A percentile compares a stretch with the other conserved stretches of the same genome.
Conservation (phyloP, 2,888 invertebrate genomes). For the Amphipyra berbera region DNA sequence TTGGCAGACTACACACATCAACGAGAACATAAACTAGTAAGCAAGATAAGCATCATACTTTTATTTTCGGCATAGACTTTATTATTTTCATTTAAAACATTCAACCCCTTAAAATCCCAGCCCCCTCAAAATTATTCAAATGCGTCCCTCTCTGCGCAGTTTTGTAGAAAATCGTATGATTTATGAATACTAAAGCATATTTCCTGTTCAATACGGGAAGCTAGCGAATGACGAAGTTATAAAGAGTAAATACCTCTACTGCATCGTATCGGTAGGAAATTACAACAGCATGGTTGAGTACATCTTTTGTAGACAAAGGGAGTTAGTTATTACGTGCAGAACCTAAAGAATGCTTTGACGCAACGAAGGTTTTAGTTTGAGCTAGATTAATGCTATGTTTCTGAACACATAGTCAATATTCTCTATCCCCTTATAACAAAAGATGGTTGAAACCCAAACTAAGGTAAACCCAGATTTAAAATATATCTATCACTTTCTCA, state of each 20-base stretch:
- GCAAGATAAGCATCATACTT: no score
- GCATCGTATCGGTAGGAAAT: constrained; percentile 43
- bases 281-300: constrained; percentile 15
- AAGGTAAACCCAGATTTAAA: no score
- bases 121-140: background rate
- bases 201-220: constrained; percentile 24
- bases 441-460: no score
- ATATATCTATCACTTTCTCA: no score
- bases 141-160: background rate
- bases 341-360: constrained; percentile 9
- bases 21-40: no score
- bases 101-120: background rate
- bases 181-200: constrained; percentile 36
- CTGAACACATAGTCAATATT: no score
- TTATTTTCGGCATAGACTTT: no score
- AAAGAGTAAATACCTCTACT: constrained; percentile 34
- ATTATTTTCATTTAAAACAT: background rate
- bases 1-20: no score
- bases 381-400: no score
- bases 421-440: no score
- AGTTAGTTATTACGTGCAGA: constrained; percentile 4
- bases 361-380: background rate
- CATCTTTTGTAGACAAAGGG: constrained; percentile 19
- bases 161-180: constrained; percentile 35
- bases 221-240: constrained; percentile 25